Percentiles rank a stretch among this genome's conserved stretches.
Evolutionary conservation across 2,113 vertebrate genomes (phyloP).

Genomic region (Oryzias curvinotus): DNA sequence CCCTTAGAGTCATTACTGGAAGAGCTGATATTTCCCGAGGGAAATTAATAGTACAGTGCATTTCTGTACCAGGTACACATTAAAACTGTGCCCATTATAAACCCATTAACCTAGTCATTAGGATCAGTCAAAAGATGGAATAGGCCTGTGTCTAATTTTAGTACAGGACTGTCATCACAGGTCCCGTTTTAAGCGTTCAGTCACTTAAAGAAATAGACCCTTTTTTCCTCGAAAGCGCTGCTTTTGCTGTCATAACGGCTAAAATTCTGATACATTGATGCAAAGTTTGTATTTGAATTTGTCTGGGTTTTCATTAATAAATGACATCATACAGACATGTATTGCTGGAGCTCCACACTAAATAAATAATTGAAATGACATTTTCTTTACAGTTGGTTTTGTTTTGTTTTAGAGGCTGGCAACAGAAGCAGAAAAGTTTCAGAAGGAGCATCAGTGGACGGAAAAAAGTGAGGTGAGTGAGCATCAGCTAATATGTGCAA

Average conservation of each 20-base stretch:
- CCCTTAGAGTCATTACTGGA: constrained; percentile 17
- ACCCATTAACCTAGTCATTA: constrained; percentile 78
- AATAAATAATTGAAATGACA: neutral
- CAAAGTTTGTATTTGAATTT: too few relatives aligned
- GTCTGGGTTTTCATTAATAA: too few relatives aligned
- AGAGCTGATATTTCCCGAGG: constrained; percentile 58
- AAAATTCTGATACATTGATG: too few relatives aligned
- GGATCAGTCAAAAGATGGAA: constrained; percentile 52
- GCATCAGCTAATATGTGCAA: constrained; percentile 12
- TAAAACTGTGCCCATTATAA: constrained; percentile 68
- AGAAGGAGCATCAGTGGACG: constrained; percentile 85
- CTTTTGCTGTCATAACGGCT: neutral
- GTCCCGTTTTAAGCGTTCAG: constrained; percentile 27
- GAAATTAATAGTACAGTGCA: constrained; percentile 71
- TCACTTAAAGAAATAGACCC: constrained; percentile 17
- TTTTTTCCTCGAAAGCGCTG: constrained; percentile 20
- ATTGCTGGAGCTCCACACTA: too few relatives aligned
- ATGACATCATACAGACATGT: too few relatives aligned
- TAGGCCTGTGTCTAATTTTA: constrained; percentile 61
- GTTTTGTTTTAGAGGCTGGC: constrained; percentile 81
- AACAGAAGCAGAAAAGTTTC: constrained; percentile 83
- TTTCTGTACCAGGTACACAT: constrained; percentile 72
- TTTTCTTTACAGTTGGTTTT: neutral
- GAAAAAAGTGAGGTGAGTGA: constrained; percentile 85
- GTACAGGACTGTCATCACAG: constrained; percentile 22